phyloP scores from a whole-genome alignment of 53 echinoderm and acorn worm genomes.

The Arbacia lixula region DNA sequence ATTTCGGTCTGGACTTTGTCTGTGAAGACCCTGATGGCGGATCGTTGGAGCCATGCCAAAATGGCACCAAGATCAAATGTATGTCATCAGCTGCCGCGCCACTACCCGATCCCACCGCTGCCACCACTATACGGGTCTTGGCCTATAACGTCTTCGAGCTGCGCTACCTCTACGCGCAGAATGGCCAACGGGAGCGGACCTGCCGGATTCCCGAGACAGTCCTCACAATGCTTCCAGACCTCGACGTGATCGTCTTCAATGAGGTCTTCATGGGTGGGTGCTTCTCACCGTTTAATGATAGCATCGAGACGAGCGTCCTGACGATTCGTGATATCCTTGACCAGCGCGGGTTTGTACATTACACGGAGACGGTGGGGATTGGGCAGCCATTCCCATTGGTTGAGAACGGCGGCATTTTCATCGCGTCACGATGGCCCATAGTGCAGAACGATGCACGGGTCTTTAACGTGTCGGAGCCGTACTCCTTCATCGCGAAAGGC shows the following conservation, averaged over 20 bases:
- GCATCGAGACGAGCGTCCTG: conserved; percentile 44
- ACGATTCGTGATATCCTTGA: conserved; percentile 73
- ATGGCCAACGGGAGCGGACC: conserved; percentile 86
- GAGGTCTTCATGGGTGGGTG: conserved; percentile 98
- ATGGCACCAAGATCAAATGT: conserved; percentile 65
- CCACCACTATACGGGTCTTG: conserved; percentile 69
- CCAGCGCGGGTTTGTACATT: conserved; percentile 78
- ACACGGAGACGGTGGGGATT: conserved; percentile 73
- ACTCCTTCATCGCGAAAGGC: conserved; percentile 68
- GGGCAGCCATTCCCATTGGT: conserved; percentile 3
- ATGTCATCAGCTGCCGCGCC: conserved; percentile 47
- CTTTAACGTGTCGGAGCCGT: conserved; percentile 38
- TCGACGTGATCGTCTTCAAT: conserved; percentile 88
- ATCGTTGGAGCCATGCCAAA: conserved; percentile 3
- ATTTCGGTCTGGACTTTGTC: conserved; percentile 79
- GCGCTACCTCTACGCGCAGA: conserved; percentile 72
- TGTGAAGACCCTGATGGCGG: conserved; percentile 52
- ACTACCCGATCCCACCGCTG: conserved; percentile 68
- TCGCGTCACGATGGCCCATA: conserved; percentile 94
- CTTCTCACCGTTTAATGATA: conserved; percentile 62
- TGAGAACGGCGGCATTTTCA: conserved; percentile 90
- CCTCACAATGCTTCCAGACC: conserved; percentile 70
- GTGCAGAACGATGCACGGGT: conserved; percentile 53
- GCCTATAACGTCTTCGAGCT: conserved; percentile 90
- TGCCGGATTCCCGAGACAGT: conserved; percentile 75